Evolutionary conservation across 2,797 vertebrate genomes (phyloP), one percentile per base, ranked within the genome.

Genomic region (Myoxocephalus aenaeus): DNA sequence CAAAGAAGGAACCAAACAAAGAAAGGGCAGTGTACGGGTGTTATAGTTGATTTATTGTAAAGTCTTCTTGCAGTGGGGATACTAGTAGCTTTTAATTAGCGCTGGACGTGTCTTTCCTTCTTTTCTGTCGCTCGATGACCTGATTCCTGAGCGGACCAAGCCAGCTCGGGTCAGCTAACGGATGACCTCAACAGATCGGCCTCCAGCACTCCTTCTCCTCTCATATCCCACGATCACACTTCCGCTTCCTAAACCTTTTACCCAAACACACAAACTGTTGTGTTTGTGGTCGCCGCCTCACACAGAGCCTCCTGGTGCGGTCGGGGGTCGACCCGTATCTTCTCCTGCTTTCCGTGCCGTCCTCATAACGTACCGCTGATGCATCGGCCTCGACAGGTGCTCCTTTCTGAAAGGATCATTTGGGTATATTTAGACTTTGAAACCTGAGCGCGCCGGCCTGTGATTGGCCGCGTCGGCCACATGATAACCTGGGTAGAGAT

Each of bases 361-460:
- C 90, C 95, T 95, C 89, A 91, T 91, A 91, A 88, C 92, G 81
- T 87, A 85, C 93, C 92, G 93, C 91, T 92, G 92, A 91, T 93
- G 93, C 91, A 94, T 95, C 94, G 90, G 95, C 80, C 84, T 89
- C 95, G 96, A 99, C 98, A 99, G 98, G 98, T 99, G 98, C 93
- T 96, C 95, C 91, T 94, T 91, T 94, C 94, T 95, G 91, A 79
- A 92, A 94, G 96, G 93, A 95, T 98, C 96, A 96, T 95, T 85
- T 86, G 85, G 93, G 93, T 99, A 99, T 97, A 99, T 99, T 99
- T 99, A 98, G 98, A 96, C 93, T 91, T 89, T 96, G 98, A 97
- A 99, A 99, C 94, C 91, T 58, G 98, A 99, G 96, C 93, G 65
- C 82, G 40, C 77, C 65, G 57, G 72, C 73, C 85, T 82, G 88